These are phyloP conservation scores for Columba janthina DNA, from an alignment of 2,113 vertebrate genomes.

Conservation along the genomic window DNA sequence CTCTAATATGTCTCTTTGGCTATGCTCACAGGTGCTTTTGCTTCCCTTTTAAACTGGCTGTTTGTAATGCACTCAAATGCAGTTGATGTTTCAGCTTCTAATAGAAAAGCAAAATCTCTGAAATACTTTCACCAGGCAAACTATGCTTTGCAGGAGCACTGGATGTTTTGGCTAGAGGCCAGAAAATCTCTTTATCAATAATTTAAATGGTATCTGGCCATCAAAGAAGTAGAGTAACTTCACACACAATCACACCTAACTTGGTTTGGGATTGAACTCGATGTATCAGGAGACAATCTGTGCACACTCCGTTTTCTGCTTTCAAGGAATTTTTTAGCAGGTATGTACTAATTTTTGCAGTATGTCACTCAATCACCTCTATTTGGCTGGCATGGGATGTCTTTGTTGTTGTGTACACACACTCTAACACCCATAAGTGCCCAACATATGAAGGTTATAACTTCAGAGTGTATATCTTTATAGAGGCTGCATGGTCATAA, in stretches of 20 bases:
- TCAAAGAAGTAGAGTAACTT: neutral
- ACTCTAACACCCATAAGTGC: neutral
- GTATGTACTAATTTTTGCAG: neutral
- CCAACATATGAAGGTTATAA: neutral
- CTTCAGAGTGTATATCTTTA: neutral
- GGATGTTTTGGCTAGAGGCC: neutral
- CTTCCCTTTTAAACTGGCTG: neutral
- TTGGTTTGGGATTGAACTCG: neutral
- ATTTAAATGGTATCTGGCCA: neutral
- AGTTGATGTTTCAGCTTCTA: neutral
- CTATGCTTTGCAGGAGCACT: neutral
- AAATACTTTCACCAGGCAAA: neutral
- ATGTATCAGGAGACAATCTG: neutral
- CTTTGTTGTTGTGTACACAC: neutral
- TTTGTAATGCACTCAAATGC: neutral
- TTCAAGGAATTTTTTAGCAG: neutral
- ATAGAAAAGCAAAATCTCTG: neutral
- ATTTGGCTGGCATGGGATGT: neutral
- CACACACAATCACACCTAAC: neutral
- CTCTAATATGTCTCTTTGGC: neutral
- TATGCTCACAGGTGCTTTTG: neutral
- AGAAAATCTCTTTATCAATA: neutral
- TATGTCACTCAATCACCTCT: neutral
- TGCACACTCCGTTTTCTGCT: neutral
- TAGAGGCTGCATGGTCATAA: neutral